Percentiles rank a stretch among this genome's conserved stretches.
phyloP scores from a whole-genome alignment of 92 coral and sea anemone genomes.

The Siderastrea siderea region DNA sequence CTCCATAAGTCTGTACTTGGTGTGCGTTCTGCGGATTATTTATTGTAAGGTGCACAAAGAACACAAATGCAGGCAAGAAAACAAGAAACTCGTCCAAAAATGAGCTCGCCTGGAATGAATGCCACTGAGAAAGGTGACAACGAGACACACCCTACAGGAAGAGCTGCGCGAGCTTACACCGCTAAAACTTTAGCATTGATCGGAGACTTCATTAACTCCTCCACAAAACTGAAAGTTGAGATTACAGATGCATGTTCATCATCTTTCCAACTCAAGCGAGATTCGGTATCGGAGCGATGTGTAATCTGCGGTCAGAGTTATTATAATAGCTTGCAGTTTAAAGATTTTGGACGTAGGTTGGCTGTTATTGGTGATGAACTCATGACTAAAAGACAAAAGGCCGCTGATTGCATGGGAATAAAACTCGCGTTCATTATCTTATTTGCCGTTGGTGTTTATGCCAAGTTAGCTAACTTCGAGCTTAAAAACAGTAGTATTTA shows the following conservation, averaged over 20 bases:
- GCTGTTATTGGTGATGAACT: background rate
- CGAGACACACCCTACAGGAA: constrained; percentile 1
- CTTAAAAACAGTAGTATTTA: background rate
- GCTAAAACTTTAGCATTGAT: background rate
- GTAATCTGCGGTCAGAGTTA: background rate
- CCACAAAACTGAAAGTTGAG: background rate
- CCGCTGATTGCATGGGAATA: background rate
- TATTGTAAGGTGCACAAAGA: no score
- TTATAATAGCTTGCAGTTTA: background rate
- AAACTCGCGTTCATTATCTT: background rate
- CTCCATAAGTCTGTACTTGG: no score
- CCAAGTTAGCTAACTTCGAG: background rate
- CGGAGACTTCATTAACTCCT: background rate
- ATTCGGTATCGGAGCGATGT: background rate
- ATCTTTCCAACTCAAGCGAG: background rate
- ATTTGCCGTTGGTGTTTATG: constrained; percentile 4
- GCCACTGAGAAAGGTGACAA: background rate
- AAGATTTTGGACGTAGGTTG: background rate
- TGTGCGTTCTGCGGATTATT: no score
- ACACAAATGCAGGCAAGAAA: background rate
- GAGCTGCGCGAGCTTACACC: background rate
- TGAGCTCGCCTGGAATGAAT: background rate
- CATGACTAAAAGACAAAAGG: no score
- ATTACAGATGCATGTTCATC: background rate
- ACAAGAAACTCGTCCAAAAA: background rate